Base-by-base conservation (phyloP, 2,797 vertebrate species). In the Morus bassanus region DNA sequence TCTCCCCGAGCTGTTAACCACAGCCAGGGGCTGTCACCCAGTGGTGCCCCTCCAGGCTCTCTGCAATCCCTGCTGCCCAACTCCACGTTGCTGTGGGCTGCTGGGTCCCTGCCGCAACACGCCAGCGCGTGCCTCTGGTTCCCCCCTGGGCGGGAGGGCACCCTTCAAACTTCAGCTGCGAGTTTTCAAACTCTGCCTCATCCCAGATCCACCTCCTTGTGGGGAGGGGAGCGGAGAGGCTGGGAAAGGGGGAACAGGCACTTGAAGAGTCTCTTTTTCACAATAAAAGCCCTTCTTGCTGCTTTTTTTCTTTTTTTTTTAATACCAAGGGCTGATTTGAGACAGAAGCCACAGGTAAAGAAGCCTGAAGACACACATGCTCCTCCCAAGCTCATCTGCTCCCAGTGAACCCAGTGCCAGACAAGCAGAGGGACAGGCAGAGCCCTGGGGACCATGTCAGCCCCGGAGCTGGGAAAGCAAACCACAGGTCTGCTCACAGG, bases 251-350 rank as follows among this genome's bases (percentile, higher is more conserved):
- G 86, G 63, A 95, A 56, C 73, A 57, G 45, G 69, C 80, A 18
- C 94, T 90, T 60, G 80, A 64, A 59, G 89, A 95, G 79, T 95
- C 84, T 88, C 96, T 91, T 95, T 95, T 98, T 97, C 98, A 98
- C 96, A 98, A 97, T 97, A 98, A 97, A 91, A 98, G 97, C 97
- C 96, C 92, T 90, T 92, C 46, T 91, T 64, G 61, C 37, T 45
- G 31, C 43, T 21, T 9, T 22, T 30, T 8, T 7, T 21, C 18
- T 59, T 60, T 54, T 75, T n/a, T 64, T 79, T 61, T 30, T 7
- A 45, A 30, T 46, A 33, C 25, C 3, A 4, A 45, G 10, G 63
- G 48, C 8, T 0, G 4, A 4, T 41, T 75, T 59, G 43, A 93
- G 69, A 28, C 25, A 45, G 37, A 22, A 83, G 64, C 13, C 48